Percentiles rank a stretch among this genome's conserved stretches.
phyloP scores from a whole-genome alignment of 1,140 invertebrate species.

The Uloborus diversus region DNA sequence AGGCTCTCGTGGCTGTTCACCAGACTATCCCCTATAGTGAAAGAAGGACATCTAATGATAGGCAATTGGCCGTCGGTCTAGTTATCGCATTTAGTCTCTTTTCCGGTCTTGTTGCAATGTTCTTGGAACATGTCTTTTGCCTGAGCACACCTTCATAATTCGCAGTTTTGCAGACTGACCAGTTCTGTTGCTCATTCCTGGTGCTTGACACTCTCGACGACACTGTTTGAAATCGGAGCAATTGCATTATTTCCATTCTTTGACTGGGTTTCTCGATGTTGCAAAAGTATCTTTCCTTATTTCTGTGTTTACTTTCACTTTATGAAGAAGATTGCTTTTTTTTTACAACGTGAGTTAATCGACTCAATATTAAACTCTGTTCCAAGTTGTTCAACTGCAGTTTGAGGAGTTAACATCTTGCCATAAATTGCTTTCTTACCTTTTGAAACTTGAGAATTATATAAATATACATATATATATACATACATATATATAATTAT shows the following conservation, averaged over 20 bases:
- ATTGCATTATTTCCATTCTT: no score
- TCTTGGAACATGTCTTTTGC: constrained; percentile 68
- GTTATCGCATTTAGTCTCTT: constrained; percentile 72
- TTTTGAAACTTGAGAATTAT: constrained; percentile 1
- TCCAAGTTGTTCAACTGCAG: no score
- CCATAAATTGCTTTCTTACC: not conserved
- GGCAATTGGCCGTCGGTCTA: constrained; percentile 73
- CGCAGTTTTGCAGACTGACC: not conserved
- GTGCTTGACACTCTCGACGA: no score
- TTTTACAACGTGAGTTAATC: no score
- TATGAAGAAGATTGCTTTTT: no score
- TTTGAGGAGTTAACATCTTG: no score
- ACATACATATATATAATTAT: not conserved
- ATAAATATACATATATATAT: not conserved
- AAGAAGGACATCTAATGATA: constrained; percentile 71
- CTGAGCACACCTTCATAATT: constrained; percentile 44
- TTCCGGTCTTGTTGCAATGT: constrained; percentile 72
- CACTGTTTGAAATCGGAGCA: no score
- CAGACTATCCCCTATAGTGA: constrained; percentile 57
- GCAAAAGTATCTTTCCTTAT: no score
- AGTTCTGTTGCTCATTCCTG: constrained; percentile 35
- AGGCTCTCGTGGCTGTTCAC: constrained; percentile 57
- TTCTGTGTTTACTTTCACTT: no score
- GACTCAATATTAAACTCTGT: no score
- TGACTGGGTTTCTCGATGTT: no score